phyloP scores from a whole-genome alignment of 2,888 invertebrate genomes.

The Agrotis exclamationis region DNA sequence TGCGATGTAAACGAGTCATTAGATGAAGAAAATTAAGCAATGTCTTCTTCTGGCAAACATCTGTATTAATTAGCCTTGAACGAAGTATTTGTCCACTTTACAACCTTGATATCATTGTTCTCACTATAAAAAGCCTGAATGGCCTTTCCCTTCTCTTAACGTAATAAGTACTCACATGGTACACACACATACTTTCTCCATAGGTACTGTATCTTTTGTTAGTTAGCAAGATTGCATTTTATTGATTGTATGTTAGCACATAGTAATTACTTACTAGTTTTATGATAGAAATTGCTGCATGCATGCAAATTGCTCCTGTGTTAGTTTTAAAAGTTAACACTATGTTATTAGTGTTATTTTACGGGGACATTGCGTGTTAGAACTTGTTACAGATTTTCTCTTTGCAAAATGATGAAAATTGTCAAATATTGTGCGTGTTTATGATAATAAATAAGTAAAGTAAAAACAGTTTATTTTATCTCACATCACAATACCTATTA shows the following conservation, averaged over 20 bases:
- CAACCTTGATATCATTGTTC: neutral
- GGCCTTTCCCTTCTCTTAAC: no score
- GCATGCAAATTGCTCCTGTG: constrained; percentile 21
- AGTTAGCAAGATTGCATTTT: neutral
- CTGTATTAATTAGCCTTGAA: neutral
- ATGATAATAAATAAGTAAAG: constrained; percentile 1
- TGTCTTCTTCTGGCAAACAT: neutral
- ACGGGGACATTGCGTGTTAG: constrained; percentile 30
- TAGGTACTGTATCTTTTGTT: neutral
- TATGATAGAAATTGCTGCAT: constrained; percentile 19
- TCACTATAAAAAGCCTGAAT: no score
- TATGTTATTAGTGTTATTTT: constrained; percentile 17
- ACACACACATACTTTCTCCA: constrained; percentile 28
- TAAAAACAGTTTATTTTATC: no score
- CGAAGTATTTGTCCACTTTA: neutral
- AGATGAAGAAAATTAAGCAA: no score
- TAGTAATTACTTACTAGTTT: neutral
- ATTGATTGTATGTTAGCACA: constrained; percentile 14
- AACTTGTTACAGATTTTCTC: constrained; percentile 42
- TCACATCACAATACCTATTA: no score
- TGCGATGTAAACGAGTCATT: no score
- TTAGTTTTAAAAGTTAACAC: constrained; percentile 30
- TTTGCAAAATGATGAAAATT: constrained; percentile 35
- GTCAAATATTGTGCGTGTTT: constrained; percentile 34
- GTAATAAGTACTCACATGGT: no score